Conservation (phyloP, 92 coral and sea anemone genomes). For the Epizoanthus rinbou region DNA sequence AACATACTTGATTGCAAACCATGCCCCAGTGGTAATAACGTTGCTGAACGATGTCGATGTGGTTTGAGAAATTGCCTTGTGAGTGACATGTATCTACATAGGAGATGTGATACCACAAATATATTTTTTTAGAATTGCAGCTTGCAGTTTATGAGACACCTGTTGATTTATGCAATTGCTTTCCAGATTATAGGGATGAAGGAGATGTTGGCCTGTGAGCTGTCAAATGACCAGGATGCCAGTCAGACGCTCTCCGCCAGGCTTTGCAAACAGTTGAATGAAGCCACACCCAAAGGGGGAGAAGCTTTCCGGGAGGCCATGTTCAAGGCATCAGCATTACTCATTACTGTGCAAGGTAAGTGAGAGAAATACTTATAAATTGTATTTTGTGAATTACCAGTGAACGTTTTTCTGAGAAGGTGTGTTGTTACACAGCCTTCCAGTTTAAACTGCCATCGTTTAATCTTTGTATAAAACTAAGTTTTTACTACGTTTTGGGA, state of each 20-base stretch:
- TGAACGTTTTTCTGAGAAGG: not conserved
- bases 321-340: slow-evolving; percentile 89
- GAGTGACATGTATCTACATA: too few species aligned
- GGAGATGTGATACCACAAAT: too few species aligned
- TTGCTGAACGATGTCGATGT: too few species aligned
- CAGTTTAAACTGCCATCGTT: not conserved
- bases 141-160: not conserved
- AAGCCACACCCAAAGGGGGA: slow-evolving; percentile 53
- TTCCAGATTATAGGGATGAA: slow-evolving; percentile 78
- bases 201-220: slow-evolving; percentile 55
- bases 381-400: not conserved
- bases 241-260: slow-evolving; percentile 46
- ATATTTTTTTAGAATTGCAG: too few species aligned
- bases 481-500: not conserved
- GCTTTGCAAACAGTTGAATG: slow-evolving; percentile 71
- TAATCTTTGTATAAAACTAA: not conserved
- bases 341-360: slow-evolving; percentile 74
- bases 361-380: not conserved
- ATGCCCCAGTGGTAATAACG: too few species aligned
- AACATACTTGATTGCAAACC: too few species aligned
- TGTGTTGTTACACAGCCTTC: not conserved
- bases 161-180: too few species aligned
- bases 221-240: slow-evolving; percentile 62
- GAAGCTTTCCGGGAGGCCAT: slow-evolving; percentile 83
- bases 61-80: too few species aligned